Percentiles rank a stretch among this genome's conserved stretches.
phyloP scores from a whole-genome alignment of 2,797 vertebrate genomes.

The Sebastes goodei region DNA sequence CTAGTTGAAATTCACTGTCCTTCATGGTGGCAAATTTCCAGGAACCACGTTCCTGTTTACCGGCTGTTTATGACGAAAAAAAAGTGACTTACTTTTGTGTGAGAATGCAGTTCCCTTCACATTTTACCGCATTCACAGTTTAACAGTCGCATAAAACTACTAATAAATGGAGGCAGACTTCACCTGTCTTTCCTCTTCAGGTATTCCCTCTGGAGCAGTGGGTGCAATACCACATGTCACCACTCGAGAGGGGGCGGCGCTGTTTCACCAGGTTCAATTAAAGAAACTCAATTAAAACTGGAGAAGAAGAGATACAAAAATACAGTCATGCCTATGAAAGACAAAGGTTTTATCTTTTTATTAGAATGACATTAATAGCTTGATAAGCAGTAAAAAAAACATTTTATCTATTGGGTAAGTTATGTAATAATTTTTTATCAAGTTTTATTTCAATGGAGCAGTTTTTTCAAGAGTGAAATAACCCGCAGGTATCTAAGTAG shows the following conservation, averaged over 20 bases:
- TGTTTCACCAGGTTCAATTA: background rate
- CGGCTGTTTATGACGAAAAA: too few relatives aligned
- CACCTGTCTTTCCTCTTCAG: background rate
- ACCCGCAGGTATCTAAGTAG: accelerated
- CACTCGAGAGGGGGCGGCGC: background rate
- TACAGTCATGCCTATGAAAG: too few relatives aligned
- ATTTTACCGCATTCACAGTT: background rate
- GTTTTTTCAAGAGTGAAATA: background rate
- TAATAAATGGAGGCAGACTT: accelerated
- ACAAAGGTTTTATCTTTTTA: background rate
- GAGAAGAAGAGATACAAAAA: too few relatives aligned
- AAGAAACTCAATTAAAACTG: too few relatives aligned
- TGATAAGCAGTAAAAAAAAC: background rate
- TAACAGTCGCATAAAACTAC: background rate
- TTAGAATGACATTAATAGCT: background rate
- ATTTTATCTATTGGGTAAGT: background rate
- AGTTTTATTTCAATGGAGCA: background rate
- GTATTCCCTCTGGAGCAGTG: background rate
- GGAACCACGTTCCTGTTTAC: background rate
- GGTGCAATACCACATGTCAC: background rate
- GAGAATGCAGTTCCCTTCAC: background rate
- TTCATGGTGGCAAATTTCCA: background rate
- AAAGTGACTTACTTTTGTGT: background rate
- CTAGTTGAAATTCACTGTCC: background rate
- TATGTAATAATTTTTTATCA: background rate